These are phyloP conservation scores for Papilio glaucus DNA, from an alignment of 1,140 invertebrate genomes.

Conservation along the genomic window DNA sequence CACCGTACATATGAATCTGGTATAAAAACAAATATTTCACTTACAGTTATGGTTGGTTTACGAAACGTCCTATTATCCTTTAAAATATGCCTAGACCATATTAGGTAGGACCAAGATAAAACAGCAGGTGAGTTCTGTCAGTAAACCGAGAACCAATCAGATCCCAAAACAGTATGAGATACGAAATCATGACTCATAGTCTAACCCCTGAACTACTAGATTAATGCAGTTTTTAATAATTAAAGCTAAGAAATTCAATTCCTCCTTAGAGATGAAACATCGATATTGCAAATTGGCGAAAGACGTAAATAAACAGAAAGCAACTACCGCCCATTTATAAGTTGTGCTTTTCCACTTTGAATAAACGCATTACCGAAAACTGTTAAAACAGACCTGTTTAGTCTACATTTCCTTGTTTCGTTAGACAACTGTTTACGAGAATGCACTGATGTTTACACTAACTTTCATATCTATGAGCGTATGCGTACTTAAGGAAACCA, in stretches of 20 bases:
- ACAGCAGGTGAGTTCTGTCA: background rate
- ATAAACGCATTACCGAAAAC: slow-evolving; percentile 47
- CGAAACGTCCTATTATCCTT: too few relatives aligned
- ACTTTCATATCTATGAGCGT: slow-evolving; percentile 1
- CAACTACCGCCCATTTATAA: background rate
- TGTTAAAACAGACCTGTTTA: slow-evolving; percentile 55
- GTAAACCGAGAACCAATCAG: background rate
- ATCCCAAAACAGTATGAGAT: background rate
- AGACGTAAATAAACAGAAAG: slow-evolving; percentile 11
- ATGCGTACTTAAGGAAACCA: background rate
- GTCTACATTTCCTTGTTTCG: slow-evolving; percentile 55
- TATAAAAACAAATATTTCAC: too few relatives aligned
- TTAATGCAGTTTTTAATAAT: background rate
- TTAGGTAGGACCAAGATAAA: too few relatives aligned
- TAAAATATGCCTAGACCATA: too few relatives aligned
- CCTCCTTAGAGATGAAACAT: background rate
- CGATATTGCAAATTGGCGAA: slow-evolving; percentile 9
- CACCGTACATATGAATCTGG: too few relatives aligned
- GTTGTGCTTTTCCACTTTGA: slow-evolving; percentile 20
- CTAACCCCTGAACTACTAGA: background rate
- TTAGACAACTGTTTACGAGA: slow-evolving; percentile 55
- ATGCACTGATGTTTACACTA: slow-evolving; percentile 18
- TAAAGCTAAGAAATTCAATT: background rate
- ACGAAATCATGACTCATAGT: background rate
- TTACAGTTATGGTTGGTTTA: too few relatives aligned